Evolutionary conservation across 2,797 vertebrate genomes (phyloP).

Genomic region (Capromys pilorides): DNA sequence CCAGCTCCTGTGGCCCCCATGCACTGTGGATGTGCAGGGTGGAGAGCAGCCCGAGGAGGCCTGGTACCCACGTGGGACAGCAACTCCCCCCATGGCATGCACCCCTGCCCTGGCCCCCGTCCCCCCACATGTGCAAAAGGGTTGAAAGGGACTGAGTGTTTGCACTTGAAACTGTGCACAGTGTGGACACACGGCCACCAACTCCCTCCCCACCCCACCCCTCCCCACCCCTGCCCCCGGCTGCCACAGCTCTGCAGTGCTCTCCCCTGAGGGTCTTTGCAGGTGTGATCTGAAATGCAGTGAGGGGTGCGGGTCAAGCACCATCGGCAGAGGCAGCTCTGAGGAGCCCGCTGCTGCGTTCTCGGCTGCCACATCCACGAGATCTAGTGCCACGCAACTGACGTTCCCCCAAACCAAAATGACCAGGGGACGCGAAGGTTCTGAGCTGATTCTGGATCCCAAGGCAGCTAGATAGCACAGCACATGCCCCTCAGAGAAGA

Average conservation of each 20-base stretch:
- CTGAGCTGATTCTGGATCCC: not conserved
- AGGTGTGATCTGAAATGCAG: not conserved
- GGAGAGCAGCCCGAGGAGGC: not conserved
- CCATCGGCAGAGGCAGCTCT: not conserved
- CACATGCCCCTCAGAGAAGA: not conserved
- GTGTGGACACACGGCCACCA: not conserved
- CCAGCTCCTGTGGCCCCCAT: not conserved
- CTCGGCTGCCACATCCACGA: not conserved
- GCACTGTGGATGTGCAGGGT: not conserved
- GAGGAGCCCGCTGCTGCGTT: not conserved
- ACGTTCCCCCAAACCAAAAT: not conserved
- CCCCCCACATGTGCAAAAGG: not conserved
- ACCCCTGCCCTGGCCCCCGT: not conserved
- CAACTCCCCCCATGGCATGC: too few relatives aligned
- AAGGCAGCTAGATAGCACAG: not conserved
- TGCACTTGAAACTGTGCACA: not conserved
- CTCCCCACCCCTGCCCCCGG: not conserved
- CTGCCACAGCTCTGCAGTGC: not conserved
- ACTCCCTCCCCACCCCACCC: accelerated
- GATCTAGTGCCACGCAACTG: not conserved
- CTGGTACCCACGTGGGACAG: too few relatives aligned
- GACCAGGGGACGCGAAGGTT: not conserved
- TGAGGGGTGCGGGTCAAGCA: not conserved
- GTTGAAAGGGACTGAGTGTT: not conserved
- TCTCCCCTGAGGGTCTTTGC: not conserved